These are phyloP conservation scores for Drosophila erecta DNA, from an alignment of 1,140 invertebrate genomes.

Conservation along the genomic window DNA sequence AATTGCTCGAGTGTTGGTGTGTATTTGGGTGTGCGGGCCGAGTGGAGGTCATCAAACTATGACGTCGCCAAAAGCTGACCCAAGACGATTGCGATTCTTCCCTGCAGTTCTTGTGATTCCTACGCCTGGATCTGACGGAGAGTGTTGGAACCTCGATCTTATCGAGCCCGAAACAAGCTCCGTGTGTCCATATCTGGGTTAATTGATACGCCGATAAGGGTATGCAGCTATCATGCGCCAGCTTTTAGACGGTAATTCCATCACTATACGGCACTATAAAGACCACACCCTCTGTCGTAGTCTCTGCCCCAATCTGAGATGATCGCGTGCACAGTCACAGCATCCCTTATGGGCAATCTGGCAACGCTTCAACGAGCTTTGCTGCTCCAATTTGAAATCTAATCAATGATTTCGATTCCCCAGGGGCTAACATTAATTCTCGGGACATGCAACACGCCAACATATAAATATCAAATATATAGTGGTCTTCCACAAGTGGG, in stretches of 20 bases:
- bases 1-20: constrained; percentile 30
- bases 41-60: constrained; percentile 76
- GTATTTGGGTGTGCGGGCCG: constrained; percentile 18
- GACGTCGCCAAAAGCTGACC: constrained; percentile 54
- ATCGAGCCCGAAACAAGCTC: constrained; percentile 41
- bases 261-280: constrained; percentile 4
- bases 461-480: constrained; percentile 6
- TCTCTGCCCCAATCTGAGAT: neutral
- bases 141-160: constrained; percentile 18
- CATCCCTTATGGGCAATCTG: constrained; percentile 32
- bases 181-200: constrained; percentile 62
- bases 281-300: constrained; percentile 8
- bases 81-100: constrained; percentile 32
- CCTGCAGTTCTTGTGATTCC: neutral
- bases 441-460: constrained; percentile 5
- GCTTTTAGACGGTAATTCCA: constrained; percentile 5
- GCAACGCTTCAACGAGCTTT: constrained; percentile 15
- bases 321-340: constrained; percentile 33
- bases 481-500: neutral
- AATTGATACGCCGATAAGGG: constrained; percentile 68
- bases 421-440: constrained; percentile 2
- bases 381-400: constrained; percentile 22
- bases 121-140: neutral
- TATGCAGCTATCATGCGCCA: constrained; percentile 20
- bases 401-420: constrained; percentile 30